Percentiles rank a stretch among this genome's conserved stretches.
Evolutionary conservation across 2,797 vertebrate species (phyloP).

Genomic region (Melanotaenia parkinsoni): DNA sequence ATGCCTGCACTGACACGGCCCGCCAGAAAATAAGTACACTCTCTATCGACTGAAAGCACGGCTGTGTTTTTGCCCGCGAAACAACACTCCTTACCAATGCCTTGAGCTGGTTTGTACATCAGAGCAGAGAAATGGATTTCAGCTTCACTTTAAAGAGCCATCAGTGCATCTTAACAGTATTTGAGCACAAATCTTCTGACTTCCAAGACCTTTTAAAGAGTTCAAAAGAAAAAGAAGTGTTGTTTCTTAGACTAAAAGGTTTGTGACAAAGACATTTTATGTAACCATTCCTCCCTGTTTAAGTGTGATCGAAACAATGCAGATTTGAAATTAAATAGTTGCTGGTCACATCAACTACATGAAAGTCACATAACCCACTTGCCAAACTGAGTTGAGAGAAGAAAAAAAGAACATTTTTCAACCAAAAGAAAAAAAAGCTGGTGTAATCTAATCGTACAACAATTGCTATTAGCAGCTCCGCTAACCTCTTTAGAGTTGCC

Average conservation of each 20-base stretch:
- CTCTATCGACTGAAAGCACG: slow-evolving; percentile 57
- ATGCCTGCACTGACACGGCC: slow-evolving; percentile 67
- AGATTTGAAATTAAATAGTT: background rate
- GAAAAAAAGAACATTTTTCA: background rate
- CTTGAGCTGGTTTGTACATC: slow-evolving; percentile 40
- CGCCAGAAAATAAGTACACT: slow-evolving; percentile 64
- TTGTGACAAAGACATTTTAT: background rate
- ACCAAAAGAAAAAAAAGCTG: background rate
- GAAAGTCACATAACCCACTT: background rate
- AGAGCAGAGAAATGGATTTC: slow-evolving; percentile 51
- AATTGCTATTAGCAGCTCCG: background rate
- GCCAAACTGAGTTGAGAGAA: background rate
- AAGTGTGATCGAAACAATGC: background rate
- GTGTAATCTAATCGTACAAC: background rate
- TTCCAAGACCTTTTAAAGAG: slow-evolving; percentile 39
- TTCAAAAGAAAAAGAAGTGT: slow-evolving; percentile 17
- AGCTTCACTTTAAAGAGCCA: slow-evolving; percentile 49
- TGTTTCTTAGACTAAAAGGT: background rate
- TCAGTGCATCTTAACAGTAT: slow-evolving; percentile 26
- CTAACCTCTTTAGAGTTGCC: background rate
- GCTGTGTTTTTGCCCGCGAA: slow-evolving; percentile 58
- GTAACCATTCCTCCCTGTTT: slow-evolving; percentile 1
- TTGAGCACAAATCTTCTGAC: slow-evolving; percentile 24
- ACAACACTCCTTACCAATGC: slow-evolving; percentile 45
- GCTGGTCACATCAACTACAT: too few relatives aligned